Evolutionary conservation across 2,797 vertebrate genomes (phyloP), one percentile per base, ranked within the genome.

Genomic region (Sebastiscus albofasciatus): DNA sequence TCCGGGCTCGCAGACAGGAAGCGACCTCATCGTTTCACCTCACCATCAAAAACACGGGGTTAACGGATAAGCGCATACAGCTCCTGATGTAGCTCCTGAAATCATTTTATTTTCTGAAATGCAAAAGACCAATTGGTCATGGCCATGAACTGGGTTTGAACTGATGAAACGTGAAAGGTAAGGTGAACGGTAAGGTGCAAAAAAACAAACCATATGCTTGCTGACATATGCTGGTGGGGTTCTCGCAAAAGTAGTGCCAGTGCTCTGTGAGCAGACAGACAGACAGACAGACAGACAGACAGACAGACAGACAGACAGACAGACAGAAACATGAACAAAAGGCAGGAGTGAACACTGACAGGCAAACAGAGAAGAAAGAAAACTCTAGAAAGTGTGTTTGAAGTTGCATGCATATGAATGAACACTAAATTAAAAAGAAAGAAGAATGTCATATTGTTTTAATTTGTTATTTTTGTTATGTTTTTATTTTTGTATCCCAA

Each of bases 261-360:
- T 66, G 83, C 54, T 73, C 14, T 79, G 86, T 74, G 67, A 77
- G 78, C 42, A 29, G 61, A 69, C 12, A 36, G 67, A 36, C 60
- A 75, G 75, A 84, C 77, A 85, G 64, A 74, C 74, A 81, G 49
- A 68, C 67, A 49, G 16, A 49, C 61, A 36, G 56, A 27, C 54
- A 69, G 79, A 77, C 79, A 34, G 33, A 4, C 33, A 34, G 33
- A 10, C 33, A 34, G 33, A 1, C 33, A 34, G 8, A 3, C 33
- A 33, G 46, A 70, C 67, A 46, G 14, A 64, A 55, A 72, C 73
- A 67, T 22, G 33, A 29, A 83, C 66, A 75, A 68, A 80, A 61
- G 66, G 12, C 55, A 73, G 67, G 3, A 27, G 36, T 14, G 49
- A 59, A 83, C 66, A 72, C 8, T 8, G 65, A 64, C 70, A 74